Evolutionary conservation across 1,140 invertebrate genomes (phyloP), one percentile per base, ranked within the genome.

Genomic region (Drosophila saltans): DNA sequence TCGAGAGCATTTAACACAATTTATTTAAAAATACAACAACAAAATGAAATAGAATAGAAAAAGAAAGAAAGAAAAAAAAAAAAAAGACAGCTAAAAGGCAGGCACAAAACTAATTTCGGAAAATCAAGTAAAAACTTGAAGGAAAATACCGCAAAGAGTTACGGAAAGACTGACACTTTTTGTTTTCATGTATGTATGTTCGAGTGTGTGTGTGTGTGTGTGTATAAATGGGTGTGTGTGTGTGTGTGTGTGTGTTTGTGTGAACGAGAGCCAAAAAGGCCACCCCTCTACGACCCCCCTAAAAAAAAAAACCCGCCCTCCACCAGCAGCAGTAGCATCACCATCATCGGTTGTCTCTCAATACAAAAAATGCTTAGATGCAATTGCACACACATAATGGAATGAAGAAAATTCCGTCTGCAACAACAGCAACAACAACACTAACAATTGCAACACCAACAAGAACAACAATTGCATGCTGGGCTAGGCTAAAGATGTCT

Each of bases 321-420:
- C 64, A 26, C 41, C 48, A 36, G 7, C 28, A 28, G 36, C 48
- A 36, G 7, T 24, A 28, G 36, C 63, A 58, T 66, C 64, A 75
- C 66, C 73, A 77, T 52, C 66, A 82, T 81, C 79, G 75, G 72
- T 88, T 61, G 78, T 84, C 75, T 83, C 84, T 90, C 80, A 90
- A 89, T 89, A 89, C 21, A 26, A 85, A 89, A 89, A 84, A 84
- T 90, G 72, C 85, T 90, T 89, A 90, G 81, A 89, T 89, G 84
- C 85, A 75, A 88, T 88, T 76, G 84, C 75, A 78, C 76, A 85
- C 73, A 82, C 81, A 91, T 91, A 91, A 90, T 91, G 90, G 90
- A 91, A 91, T 91, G 90, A 91, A 91, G 85, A 91, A 91, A 91
- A 91, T 91, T 91, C 90, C 90, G 90, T 91, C 85, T 72, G 73